Base-by-base conservation (phyloP, 2,797 vertebrate genomes). In the Anomalospiza imberbis region DNA sequence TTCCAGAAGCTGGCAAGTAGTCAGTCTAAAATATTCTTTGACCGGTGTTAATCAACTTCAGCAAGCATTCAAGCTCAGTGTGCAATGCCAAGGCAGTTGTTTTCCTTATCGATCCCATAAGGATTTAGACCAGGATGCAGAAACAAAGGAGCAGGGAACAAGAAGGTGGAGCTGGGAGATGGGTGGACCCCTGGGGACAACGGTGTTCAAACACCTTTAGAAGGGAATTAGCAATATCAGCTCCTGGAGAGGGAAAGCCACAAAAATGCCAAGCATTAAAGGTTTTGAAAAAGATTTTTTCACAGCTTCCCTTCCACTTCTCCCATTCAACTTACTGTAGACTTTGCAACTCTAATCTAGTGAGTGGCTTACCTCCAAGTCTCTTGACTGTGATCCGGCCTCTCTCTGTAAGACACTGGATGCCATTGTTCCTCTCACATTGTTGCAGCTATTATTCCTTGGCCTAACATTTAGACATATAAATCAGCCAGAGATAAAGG, bases 301-400 rank as follows among this genome's bases (percentile, higher is more conserved):
- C 85, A 91, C 77, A 91, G 85, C 48, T 80, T 90, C 24, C 67
- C 67, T 36, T 92, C 45, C 70, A 86, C 68, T 65, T 91, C 66
- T 85, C 42, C 58, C 74, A 65, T 54, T 91, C 73, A 88, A 79
- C 60, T 32, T 67, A 53, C 61, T 66, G 70, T 76, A 92, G 82
- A 78, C 62, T 74, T 76, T 84, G 74, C 77, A 91, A 16, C 67
- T 73, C 79, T 91, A 77, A 93, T 95, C 71, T 95, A 81, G 54
- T 47, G 51, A 88, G 78, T 96, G 93, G 95, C 88, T 92, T 91
- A 88, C 78, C 93, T 96, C 96, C 95, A 96, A 95, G 88, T 81
- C 74, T 83, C 83, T 77, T 79, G 75, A 85, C 77, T 89, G n/a
- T 80, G 91, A 71, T 74, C 78, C 6, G 3, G 71, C 68, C 68